Percentiles rank a stretch among this genome's conserved stretches.
These are phyloP conservation scores for Drosophila austrosaltans DNA, from an alignment of 2,888 invertebrate species.

Conservation along the genomic window DNA sequence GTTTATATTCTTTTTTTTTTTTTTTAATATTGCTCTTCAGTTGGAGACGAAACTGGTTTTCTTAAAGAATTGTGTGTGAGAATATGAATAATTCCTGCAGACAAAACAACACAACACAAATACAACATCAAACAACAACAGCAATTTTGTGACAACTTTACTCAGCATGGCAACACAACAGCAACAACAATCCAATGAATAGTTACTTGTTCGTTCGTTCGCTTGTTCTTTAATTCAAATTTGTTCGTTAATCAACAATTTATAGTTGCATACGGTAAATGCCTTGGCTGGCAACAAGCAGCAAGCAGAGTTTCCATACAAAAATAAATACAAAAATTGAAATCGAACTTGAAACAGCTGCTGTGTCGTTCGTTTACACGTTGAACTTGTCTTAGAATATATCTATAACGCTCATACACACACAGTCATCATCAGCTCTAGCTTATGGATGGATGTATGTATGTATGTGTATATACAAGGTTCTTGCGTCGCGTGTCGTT, in stretches of 20 bases:
- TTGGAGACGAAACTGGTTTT: slow-evolving; percentile 35
- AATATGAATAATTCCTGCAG: slow-evolving; percentile 29
- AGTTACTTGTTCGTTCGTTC: not conserved
- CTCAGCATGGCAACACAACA: slow-evolving; percentile 62
- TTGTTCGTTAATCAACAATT: not conserved
- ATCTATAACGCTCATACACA: slow-evolving; percentile 14
- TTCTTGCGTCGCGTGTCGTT: slow-evolving; percentile 71
- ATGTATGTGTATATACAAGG: slow-evolving; percentile 12
- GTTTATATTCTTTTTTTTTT: not conserved
- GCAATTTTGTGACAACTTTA: slow-evolving; percentile 49
- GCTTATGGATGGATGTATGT: not conserved
- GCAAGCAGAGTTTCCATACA: not conserved
- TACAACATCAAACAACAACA: not conserved
- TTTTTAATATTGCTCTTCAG: not conserved
- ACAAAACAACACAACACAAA: not conserved
- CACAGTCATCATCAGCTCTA: slow-evolving; percentile 23
- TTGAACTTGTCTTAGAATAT: slow-evolving; percentile 55
- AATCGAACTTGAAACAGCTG: slow-evolving; percentile 65
- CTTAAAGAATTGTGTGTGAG: not conserved
- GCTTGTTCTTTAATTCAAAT: not conserved
- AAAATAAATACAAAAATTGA: slow-evolving; percentile 39
- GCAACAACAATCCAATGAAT: slow-evolving; percentile 48
- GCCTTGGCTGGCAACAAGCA: slow-evolving; percentile 37
- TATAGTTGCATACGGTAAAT: slow-evolving; percentile 25
- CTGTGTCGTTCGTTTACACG: slow-evolving; percentile 44